Base-by-base conservation (phyloP, 2,113 vertebrate genomes). In the Oncorhynchus gorbuscha region DNA sequence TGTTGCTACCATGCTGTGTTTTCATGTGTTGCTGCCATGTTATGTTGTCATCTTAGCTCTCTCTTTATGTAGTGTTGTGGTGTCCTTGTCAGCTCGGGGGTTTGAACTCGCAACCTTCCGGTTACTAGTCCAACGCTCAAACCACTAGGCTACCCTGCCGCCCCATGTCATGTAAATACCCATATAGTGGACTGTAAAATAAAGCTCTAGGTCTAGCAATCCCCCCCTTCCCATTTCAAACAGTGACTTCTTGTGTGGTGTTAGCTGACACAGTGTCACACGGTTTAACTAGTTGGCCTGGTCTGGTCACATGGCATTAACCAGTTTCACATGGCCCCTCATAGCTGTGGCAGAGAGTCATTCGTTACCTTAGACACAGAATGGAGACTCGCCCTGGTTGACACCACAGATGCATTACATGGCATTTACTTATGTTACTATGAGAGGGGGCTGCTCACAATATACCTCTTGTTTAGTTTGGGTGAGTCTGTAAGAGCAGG, bases 231-330 rank as follows among this genome's bases (percentile, higher is more conserved):
- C n/a, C 1, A 6, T 61, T 14, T 22, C 20, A 61, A 22, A 61
- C 18, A 61, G 20, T 61, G 20, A n/a, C 18, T 61, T n/a, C 14
- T 61, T n/a, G 59, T 61, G 7, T 61, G 16, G 59, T 9, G 14
- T n/a, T 7, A 62, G 59, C 8, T 22, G 22, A 22, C 55, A 14
- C 59, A 62, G 7, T 73, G 74, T 90, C 90, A 91, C 88, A 86
- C 86, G 81, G 70, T 62, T 32, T 61, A 45, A 58, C 74, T 69
- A 78, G 73, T 75, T 71, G 75, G 69, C 69, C 58, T 69, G 76
- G 68, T 78, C 69, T 67, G 77, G 86, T 93, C 91, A 93, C 92
- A 90, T 93, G 91, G 67, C 76, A 76, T 74, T 78, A 87, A 92
- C 80, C 32, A 77, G 81, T 71, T 81, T 89, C 91, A 88, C 85